Base-by-base conservation (phyloP, 1,140 invertebrate genomes). In the Caenorhabditis tropicalis region DNA sequence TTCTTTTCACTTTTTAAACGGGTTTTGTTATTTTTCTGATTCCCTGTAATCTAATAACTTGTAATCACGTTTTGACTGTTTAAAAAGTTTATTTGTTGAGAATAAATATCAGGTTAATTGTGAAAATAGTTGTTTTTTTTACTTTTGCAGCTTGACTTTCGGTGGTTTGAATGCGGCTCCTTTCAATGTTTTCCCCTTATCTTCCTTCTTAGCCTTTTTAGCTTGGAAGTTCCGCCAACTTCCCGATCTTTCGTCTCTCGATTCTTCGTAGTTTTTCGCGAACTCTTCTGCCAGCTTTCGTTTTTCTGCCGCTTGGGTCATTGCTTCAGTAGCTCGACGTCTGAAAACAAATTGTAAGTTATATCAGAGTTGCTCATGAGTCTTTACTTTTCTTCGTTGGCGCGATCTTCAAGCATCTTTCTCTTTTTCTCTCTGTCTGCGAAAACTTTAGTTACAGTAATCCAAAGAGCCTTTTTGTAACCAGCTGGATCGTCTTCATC, bases 401-500 rank as follows among this genome's bases (percentile, higher is more conserved):
- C 89, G 12, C 90, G 81, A 36, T 91, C 90, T 81, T 91, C 90
- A 21, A 91, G 82, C 79, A 84, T 86, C 53, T 83, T 81, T 24
- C 90, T 83, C 58, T 91, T 91, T 83, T 88, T 91, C 70, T 91
- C 90, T 48, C 88, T 86, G 49, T 91, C 90, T 16, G 90, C 90
- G 79, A 91, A 91, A 2, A 90, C 89, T 65, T 90, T 89, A 4
- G 89, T 89, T 6, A 89, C 89, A 65, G 85, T 87, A 4, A 88
- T 84, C 89, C 89, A 89, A 2, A 89, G 79, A 15, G 90, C 87
- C 51, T 88, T 89, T 49, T 89, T 88, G 82, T 90, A 90, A 5
- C 85, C 90, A 21, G 65, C 84, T 48, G 88, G 86, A 36, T 85
- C 79, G 93, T 99, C 98, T 93, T 99, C 98, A 51, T 97, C 96